phyloP scores from a whole-genome alignment of 2,113 vertebrate species.

The Chamaea fasciata region DNA sequence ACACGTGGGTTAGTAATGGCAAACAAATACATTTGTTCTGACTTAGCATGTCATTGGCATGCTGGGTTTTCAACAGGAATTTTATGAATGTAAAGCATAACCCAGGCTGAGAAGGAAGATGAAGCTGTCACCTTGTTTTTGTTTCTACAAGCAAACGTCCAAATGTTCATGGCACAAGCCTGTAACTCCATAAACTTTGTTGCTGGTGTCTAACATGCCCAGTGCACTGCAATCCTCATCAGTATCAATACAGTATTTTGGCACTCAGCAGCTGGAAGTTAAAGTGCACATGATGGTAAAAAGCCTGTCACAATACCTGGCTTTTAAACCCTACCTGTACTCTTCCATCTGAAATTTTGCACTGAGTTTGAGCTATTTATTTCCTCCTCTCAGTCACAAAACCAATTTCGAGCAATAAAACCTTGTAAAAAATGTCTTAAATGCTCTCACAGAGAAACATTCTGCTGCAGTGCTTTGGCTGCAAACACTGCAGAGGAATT shows the following conservation, averaged over 20 bases:
- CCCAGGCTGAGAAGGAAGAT: not conserved
- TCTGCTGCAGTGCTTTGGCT: not conserved
- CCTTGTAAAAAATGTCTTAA: not conserved
- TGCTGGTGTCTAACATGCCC: not conserved
- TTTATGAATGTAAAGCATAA: not conserved
- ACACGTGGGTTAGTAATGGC: not conserved
- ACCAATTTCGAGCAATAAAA: not conserved
- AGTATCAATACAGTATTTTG: not conserved
- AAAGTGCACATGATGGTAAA: not conserved
- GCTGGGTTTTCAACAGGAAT: not conserved
- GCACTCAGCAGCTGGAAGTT: not conserved
- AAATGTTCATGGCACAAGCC: not conserved
- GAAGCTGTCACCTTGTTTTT: not conserved
- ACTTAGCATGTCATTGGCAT: not conserved
- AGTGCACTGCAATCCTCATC: not conserved
- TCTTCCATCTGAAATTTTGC: not conserved
- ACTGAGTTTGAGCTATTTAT: not conserved
- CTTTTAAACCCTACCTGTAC: not conserved
- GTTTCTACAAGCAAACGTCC: not conserved
- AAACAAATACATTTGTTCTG: not conserved
- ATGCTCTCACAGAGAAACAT: not conserved
- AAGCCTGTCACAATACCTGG: not conserved
- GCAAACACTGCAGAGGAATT: constrained; percentile 4
- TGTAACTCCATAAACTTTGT: not conserved
- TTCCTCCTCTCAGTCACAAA: not conserved